These are phyloP conservation scores for Ptychodera flava DNA, from an alignment of 35 echinoderm and acorn worm genomes.

Conservation along the genomic window DNA sequence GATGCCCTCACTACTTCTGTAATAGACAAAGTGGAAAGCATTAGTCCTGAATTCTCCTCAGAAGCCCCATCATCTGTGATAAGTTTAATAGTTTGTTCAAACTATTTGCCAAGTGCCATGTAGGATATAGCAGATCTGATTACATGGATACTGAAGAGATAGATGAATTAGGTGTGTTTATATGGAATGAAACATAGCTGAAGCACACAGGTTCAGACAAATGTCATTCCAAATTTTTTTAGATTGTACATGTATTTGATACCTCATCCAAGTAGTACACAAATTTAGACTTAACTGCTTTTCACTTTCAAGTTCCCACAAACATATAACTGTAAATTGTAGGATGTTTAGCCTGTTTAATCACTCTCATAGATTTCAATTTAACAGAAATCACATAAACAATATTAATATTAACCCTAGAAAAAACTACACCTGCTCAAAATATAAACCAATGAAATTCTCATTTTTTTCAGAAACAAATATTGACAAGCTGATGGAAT, in stretches of 20 bases:
- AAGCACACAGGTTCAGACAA: background rate
- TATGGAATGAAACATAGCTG: no score
- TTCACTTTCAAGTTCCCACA: background rate
- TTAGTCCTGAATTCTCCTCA: no score
- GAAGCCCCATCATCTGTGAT: no score
- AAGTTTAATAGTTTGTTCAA: no score
- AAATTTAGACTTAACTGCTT: background rate
- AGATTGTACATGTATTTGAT: no score
- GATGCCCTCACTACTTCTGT: no score
- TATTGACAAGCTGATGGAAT: slow-evolving; percentile 21
- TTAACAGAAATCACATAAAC: background rate
- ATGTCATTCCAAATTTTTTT: no score
- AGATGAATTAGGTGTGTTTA: no score
- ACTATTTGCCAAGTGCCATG: no score
- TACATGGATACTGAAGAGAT: no score
- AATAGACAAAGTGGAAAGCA: no score
- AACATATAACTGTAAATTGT: background rate
- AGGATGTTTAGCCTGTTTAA: background rate
- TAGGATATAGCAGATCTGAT: no score
- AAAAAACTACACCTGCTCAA: background rate
- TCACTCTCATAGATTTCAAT: background rate
- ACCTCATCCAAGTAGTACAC: background rate
- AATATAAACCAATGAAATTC: background rate
- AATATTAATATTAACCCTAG: background rate
- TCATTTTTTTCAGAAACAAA: slow-evolving; percentile 27